phyloP scores from a whole-genome alignment of 1,140 invertebrate genomes.

The Drosophila burlai region DNA sequence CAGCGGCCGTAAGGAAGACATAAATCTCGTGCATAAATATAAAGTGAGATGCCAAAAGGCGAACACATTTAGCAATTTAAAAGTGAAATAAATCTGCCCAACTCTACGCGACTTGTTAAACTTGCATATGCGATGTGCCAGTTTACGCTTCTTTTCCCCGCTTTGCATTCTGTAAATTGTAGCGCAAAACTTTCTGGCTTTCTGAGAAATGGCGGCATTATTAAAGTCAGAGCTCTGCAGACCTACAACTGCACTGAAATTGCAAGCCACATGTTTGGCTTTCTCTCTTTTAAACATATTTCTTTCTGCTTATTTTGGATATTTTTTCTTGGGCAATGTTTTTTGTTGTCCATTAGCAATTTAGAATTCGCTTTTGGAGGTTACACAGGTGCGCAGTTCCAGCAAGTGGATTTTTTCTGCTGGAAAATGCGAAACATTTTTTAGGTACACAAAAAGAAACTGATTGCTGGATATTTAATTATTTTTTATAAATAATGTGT shows the following conservation, averaged over 20 bases:
- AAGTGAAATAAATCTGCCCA: conserved; percentile 70
- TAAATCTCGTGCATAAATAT: conserved; percentile 67
- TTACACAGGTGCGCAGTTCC: conserved; percentile 46
- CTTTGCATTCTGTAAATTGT: conserved; percentile 70
- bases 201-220: conserved; percentile 70
- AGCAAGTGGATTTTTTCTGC: conserved; percentile 37
- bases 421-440: conserved; percentile 65
- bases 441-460: conserved; percentile 14
- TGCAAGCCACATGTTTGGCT: conserved; percentile 13
- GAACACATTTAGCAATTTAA: conserved; percentile 72
- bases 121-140: conserved; percentile 46
- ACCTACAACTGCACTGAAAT: conserved; percentile 27
- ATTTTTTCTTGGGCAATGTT: conserved; percentile 1
- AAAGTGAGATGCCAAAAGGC: conserved; percentile 47
- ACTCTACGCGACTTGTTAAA: conserved; percentile 26
- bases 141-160: neutral
- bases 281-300: conserved; percentile 1
- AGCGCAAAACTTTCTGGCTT: conserved; percentile 46
- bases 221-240: conserved; percentile 44
- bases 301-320: neutral
- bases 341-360: conserved; percentile 67
- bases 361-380: conserved; percentile 51
- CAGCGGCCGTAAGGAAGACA: conserved; percentile 24
- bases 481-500: neutral
- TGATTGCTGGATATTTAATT: neutral